These are phyloP conservation scores for Drosophila pachea DNA, from an alignment of 1,140 invertebrate genomes.

Conservation along the genomic window DNA sequence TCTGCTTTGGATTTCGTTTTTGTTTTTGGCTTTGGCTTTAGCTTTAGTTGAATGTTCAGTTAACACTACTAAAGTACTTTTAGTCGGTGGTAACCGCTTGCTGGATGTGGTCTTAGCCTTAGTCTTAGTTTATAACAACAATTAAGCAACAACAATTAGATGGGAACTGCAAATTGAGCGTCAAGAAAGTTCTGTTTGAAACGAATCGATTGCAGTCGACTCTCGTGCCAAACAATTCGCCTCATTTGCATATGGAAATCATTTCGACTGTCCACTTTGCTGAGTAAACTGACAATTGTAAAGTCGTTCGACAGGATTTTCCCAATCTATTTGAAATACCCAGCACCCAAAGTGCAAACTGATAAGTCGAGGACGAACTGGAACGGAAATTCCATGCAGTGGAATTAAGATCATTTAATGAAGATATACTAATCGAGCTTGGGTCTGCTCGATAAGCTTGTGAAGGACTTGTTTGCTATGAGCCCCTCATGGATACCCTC, in stretches of 20 bases:
- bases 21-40: neutral
- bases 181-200: neutral
- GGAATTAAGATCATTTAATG: no score
- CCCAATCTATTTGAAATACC: neutral
- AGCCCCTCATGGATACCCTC: no score
- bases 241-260: conserved; percentile 25
- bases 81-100: conserved; percentile 65
- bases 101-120: conserved; percentile 47
- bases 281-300: conserved; percentile 13
- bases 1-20: neutral
- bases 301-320: conserved; percentile 6
- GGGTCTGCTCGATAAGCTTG: no score
- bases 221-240: neutral
- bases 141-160: conserved; percentile 67
- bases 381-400: no score
- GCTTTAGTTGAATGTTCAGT: conserved; percentile 16
- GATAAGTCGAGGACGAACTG: no score
- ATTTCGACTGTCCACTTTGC: conserved; percentile 2
- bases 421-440: no score
- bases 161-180: conserved; percentile 48
- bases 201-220: conserved; percentile 4
- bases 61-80: conserved; percentile 57
- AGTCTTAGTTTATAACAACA: conserved; percentile 50
- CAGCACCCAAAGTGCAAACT: neutral
- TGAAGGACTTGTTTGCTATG: no score